phyloP scores from a whole-genome alignment of 1,140 invertebrate species.

The Bilobella aurantiaca region DNA sequence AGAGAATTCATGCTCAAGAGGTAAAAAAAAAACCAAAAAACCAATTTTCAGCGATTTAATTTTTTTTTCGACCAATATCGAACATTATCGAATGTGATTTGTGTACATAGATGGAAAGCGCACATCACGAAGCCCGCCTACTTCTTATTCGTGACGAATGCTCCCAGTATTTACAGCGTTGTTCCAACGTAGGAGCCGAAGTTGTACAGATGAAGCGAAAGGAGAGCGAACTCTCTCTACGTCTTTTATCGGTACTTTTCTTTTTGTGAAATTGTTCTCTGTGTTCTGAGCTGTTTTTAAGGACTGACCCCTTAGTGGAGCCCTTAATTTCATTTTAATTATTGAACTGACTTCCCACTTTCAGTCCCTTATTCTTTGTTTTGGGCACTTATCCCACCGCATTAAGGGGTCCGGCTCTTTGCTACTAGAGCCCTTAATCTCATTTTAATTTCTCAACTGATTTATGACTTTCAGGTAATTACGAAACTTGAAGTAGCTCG shows the following conservation, averaged over 20 bases:
- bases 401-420: too few species aligned
- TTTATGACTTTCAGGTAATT: conserved; percentile 60
- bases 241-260: conserved; percentile 55
- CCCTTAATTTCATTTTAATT: not conserved
- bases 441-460: conserved; percentile 1
- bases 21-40: conserved; percentile 13
- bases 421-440: not conserved
- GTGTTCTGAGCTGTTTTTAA: too few species aligned
- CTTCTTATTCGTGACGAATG: conserved; percentile 65
- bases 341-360: too few species aligned
- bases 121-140: conserved; percentile 63
- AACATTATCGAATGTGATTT: conserved; percentile 9
- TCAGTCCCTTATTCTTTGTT: too few species aligned
- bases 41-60: not conserved
- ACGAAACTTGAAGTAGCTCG: conserved; percentile 74
- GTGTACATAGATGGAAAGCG: conserved; percentile 62
- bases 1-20: conserved; percentile 60
- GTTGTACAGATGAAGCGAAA: conserved; percentile 63
- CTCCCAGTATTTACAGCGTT: conserved; percentile 57
- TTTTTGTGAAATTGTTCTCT: not conserved
- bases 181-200: conserved; percentile 57
- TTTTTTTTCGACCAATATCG: conserved; percentile 1
- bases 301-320: too few species aligned
- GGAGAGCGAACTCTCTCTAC: conserved; percentile 61
- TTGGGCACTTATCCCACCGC: too few species aligned